phyloP scores from a whole-genome alignment of 2,797 vertebrate genomes.

The Pipistrellus pipistrellus region DNA sequence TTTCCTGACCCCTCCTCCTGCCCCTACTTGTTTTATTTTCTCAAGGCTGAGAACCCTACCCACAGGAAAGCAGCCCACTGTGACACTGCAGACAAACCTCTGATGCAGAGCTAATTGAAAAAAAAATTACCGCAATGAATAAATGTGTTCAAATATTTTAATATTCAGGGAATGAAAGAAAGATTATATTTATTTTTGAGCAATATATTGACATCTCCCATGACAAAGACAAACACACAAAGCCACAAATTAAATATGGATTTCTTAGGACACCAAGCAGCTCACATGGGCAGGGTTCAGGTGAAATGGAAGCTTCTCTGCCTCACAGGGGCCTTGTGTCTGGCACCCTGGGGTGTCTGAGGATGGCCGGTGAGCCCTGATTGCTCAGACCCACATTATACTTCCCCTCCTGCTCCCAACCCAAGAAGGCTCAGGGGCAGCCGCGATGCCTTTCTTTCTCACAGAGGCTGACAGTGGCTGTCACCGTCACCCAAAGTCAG shows the following conservation, averaged over 20 bases:
- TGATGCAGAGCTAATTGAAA: neutral
- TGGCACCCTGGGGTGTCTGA: fast-evolving
- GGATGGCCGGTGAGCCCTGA: neutral
- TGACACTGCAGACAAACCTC: neutral
- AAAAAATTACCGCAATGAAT: neutral
- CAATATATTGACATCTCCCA: neutral
- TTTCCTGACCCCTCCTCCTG: no score
- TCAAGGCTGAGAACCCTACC: neutral
- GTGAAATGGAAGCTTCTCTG: neutral
- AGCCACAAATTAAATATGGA: neutral
- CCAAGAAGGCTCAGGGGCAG: fast-evolving
- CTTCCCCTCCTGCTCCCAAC: neutral
- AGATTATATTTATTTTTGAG: neutral
- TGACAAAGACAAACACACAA: neutral
- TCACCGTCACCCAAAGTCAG: neutral
- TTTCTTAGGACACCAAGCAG: neutral
- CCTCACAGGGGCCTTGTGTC: neutral
- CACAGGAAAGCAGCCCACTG: neutral
- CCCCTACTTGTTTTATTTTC: neutral
- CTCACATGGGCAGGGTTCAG: neutral
- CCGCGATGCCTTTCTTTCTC: neutral
- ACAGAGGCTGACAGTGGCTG: fast-evolving
- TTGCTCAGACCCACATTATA: fast-evolving
- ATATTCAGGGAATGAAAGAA: neutral
- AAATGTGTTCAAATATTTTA: slow-evolving; percentile 13